Percentiles rank a stretch among this genome's conserved stretches.
Evolutionary conservation across 2,888 invertebrate genomes (phyloP).

Genomic region (Eupithecia subumbrata): DNA sequence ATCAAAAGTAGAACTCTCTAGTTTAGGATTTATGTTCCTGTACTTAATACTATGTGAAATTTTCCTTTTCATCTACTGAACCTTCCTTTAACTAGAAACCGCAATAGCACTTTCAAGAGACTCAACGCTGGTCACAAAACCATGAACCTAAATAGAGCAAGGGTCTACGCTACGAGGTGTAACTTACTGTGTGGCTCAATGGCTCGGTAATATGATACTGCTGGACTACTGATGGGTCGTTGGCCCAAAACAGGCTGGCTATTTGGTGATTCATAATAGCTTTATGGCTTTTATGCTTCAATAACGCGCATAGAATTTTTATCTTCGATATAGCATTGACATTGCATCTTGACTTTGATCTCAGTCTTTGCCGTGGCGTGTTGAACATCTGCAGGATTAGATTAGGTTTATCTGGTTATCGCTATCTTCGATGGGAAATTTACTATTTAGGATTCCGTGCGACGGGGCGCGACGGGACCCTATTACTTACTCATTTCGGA

Average conservation of each 20-base stretch:
- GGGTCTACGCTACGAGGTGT: slow-evolving; percentile 42
- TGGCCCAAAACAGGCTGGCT: slow-evolving; percentile 61
- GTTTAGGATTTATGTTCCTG: background rate
- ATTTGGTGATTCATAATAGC: slow-evolving; percentile 49
- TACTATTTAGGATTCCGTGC: background rate
- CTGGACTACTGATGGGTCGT: slow-evolving; percentile 60
- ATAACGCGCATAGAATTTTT: slow-evolving; percentile 39
- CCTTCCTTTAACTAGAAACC: background rate
- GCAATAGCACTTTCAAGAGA: background rate
- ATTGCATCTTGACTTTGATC: slow-evolving; percentile 5
- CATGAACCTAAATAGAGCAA: slow-evolving; percentile 17
- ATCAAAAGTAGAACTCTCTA: background rate
- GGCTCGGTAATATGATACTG: slow-evolving; percentile 51
- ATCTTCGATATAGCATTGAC: slow-evolving; percentile 21
- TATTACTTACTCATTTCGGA: background rate
- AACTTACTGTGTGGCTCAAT: slow-evolving; percentile 38
- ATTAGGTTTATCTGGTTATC: background rate
- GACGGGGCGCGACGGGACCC: too few species aligned
- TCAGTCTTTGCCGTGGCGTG: background rate
- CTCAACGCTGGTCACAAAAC: slow-evolving; percentile 2
- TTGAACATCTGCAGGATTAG: slow-evolving; percentile 1
- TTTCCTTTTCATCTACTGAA: background rate
- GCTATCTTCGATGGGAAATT: background rate
- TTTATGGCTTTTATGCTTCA: slow-evolving; percentile 44
- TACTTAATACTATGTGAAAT: background rate